Evolutionary conservation across 2,888 invertebrate genomes (phyloP), one percentile per base, ranked within the genome.

Genomic region (Scaeva pyrastri): DNA sequence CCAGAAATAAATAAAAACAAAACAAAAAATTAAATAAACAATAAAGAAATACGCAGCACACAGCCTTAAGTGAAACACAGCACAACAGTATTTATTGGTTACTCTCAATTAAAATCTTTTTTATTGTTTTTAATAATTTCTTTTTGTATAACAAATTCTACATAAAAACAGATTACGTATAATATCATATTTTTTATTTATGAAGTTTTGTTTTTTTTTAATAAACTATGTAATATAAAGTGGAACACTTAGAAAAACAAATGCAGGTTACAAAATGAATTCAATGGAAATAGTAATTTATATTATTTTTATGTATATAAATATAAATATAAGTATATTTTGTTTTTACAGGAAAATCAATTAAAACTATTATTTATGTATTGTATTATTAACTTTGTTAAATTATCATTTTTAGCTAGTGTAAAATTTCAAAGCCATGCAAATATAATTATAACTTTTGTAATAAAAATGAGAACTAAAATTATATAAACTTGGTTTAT

Each of bases 231-330:
- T 39, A 75, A 60, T 56, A 76, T 76, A 76, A 64, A 70, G 52
- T 77, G 73, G 45, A 82, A 76, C 72, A 50, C 45, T 72, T 58
- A 81, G 45, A 62, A 68, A 71, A 76, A 75, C 81, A 56, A 77
- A 85, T 85, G 85, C 85, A 77, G 81, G 81, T 85, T 85, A 85
- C 85, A 85, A 80, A 85, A 85, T 85, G 84, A 84, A 79, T 83
- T 84, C 52, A 79, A 80, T 85, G 84, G 84, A 76, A 70, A 75
- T 70, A 78, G 62, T 78, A 74, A 74, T 84, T 71, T 84, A 66
- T 75, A 72, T 52, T 50, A 43, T 62, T 72, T 43, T 48, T 62
- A 23, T 36, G 19, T 72, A 19, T 45, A 8, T 31, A 39, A 39
- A 52, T 52, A 52, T 23, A 39, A 21, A 21, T 39, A 12, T 11